phyloP scores from a whole-genome alignment of 2,797 vertebrate genomes.

The Lepus townsendii region DNA sequence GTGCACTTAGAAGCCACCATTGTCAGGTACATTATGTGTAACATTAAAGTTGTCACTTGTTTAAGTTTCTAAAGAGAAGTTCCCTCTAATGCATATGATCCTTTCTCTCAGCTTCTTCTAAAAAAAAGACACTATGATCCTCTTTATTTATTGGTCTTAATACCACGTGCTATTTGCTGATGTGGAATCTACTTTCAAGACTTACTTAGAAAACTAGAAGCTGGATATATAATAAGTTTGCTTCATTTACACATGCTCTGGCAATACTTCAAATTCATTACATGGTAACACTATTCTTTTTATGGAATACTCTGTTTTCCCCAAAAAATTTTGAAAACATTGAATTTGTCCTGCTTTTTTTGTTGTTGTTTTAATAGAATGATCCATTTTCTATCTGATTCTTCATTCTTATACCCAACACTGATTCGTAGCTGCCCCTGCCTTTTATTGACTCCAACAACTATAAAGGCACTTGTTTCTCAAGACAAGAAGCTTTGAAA shows the following conservation, averaged over 20 bases:
- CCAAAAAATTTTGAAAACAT: not conserved
- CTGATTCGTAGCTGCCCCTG: not conserved
- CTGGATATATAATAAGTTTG: not conserved
- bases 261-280: not conserved
- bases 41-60: not conserved
- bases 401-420: not conserved
- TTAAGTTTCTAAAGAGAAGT: not conserved
- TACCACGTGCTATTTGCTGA: not conserved
- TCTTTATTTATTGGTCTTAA: not conserved
- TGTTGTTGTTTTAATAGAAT: not conserved
- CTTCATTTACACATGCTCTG: not conserved
- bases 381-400: not conserved
- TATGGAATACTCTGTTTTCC: not conserved
- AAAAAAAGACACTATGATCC: not conserved
- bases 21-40: not conserved
- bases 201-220: not conserved
- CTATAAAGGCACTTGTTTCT: slow-evolving; percentile 14
- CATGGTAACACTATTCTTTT: not conserved
- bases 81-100: not conserved
- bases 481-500: slow-evolving; percentile 12
- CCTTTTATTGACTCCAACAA: not conserved
- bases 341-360: not conserved
- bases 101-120: not conserved
- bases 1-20: not conserved
- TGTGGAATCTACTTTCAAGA: not conserved